Conservation (phyloP, 2,797 vertebrate genomes). For the Enteromius mattozi region DNA sequence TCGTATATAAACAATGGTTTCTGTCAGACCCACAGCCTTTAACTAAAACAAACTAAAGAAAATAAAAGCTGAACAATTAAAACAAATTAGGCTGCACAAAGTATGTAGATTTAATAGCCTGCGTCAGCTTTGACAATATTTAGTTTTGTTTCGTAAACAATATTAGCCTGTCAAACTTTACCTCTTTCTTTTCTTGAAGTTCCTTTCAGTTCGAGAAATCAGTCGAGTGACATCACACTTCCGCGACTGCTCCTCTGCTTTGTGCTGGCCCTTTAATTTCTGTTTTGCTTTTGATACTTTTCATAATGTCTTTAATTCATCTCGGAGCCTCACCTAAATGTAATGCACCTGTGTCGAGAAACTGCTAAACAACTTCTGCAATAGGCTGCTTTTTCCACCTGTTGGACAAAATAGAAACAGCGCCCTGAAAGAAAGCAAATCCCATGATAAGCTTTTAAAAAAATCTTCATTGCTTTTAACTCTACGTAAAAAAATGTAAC, state of each 20-base stretch:
- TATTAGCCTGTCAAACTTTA: neutral
- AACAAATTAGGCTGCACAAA: neutral
- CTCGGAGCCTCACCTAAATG: neutral
- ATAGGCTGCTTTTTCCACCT: neutral
- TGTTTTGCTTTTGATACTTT: neutral
- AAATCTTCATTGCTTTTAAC: too few relatives aligned
- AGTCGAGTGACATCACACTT: constrained; percentile 4
- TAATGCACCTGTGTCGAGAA: neutral
- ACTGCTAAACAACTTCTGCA: neutral
- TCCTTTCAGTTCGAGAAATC: neutral
- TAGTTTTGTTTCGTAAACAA: neutral
- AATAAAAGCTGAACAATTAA: neutral
- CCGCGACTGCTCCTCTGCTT: neutral
- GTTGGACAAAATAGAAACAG: neutral
- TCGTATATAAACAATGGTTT: neutral
- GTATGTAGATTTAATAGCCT: too few relatives aligned
- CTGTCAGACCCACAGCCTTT: neutral
- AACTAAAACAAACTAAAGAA: neutral
- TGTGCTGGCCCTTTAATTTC: neutral
- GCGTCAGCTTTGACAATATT: neutral
- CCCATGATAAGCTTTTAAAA: too few relatives aligned
- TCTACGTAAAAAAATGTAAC: too few relatives aligned
- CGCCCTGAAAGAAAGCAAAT: too few relatives aligned
- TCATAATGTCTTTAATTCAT: neutral
- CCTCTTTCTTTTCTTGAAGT: neutral